A percentile compares a stretch with the other conserved stretches of the same genome.
These are phyloP conservation scores for Columba guinea DNA, from an alignment of 2,797 vertebrate species.

Conservation along the genomic window DNA sequence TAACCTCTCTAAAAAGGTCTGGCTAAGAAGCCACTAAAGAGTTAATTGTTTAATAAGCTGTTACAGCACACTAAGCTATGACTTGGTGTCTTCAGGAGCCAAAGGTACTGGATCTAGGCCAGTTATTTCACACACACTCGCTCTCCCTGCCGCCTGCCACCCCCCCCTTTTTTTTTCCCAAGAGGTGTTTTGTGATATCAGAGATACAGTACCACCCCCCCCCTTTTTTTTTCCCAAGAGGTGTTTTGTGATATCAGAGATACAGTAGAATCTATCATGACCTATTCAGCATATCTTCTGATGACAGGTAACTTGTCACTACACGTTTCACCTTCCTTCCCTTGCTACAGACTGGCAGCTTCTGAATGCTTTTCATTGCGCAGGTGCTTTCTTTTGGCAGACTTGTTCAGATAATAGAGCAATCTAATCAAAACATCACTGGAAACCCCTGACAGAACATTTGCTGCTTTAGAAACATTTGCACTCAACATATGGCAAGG, in stretches of 20 bases:
- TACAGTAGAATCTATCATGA: not conserved
- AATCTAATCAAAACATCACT: conserved; percentile 73
- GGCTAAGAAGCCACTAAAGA: not conserved
- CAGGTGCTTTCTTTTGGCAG: conserved; percentile 75
- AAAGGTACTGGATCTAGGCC: not conserved
- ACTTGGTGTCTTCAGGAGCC: not conserved
- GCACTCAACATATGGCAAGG: conserved; percentile 74
- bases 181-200: not conserved
- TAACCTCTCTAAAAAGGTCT: not conserved
- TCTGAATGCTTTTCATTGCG: conserved; percentile 35
- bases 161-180: not conserved
- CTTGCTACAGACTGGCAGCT: conserved; percentile 32
- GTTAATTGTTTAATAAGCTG: not conserved
- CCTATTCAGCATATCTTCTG: not conserved
- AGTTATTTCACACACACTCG: not conserved
- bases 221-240: not conserved
- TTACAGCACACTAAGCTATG: not conserved
- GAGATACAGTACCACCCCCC: not conserved
- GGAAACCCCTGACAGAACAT: conserved; percentile 71
- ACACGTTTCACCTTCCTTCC: conserved; percentile 15
- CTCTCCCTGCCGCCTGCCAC: too few relatives aligned
- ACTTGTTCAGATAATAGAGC: conserved; percentile 70
- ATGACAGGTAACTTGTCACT: conserved; percentile 52
- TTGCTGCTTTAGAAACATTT: conserved; percentile 77
- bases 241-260: not conserved